Evolutionary conservation across 1,140 invertebrate genomes (phyloP), one percentile per base, ranked within the genome.

Genomic region (Melipona quadrifasciata): DNA sequence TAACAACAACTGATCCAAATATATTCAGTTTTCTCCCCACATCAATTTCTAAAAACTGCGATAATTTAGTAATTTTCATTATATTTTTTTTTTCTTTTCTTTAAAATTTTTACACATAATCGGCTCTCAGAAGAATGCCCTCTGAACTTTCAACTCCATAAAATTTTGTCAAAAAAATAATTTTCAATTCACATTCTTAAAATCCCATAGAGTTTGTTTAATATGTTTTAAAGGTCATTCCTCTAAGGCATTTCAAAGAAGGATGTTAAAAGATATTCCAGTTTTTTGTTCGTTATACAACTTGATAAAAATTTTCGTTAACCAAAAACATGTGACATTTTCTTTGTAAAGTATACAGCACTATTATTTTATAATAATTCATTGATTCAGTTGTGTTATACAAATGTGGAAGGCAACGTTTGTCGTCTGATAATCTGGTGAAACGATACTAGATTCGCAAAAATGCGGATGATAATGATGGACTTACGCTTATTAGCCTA

Each of bases 401-500:
- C 31, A 90, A 90, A 90, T 11, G 82, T 89, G 90, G 84, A 89
- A 90, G 76, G 87, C 82, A 90, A 90, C 70, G 57, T 64, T 82
- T 82, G 78, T 90, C 75, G 64, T 88, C 51, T 87, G 80, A 87
- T 86, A 88, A 86, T 86, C 68, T 81, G 82, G 90, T 92, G 87
- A 91, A 91, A 91, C 87, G 85, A 91, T 89, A 90, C 88, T 91
- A 90, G 77, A 87, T 90, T 93, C 90, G 93, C 87, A 89, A 21
- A 89, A 89, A 91, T 84, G 91, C 90, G 89, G 90, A 93, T 93
- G 92, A 94, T 91, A 91, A 89, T 91, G 91, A 93, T 92, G 90
- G 91, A 94, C 92, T 94, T 94, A 94, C 90, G 84, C 83, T 91
- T 92, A 93, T 89, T 91, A 91, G 89, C 91, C 92, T 94, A 94